Percentiles rank a stretch among this genome's conserved stretches.
phyloP scores from a whole-genome alignment of 2,113 vertebrate genomes.

The Aldabrachelys gigantea region DNA sequence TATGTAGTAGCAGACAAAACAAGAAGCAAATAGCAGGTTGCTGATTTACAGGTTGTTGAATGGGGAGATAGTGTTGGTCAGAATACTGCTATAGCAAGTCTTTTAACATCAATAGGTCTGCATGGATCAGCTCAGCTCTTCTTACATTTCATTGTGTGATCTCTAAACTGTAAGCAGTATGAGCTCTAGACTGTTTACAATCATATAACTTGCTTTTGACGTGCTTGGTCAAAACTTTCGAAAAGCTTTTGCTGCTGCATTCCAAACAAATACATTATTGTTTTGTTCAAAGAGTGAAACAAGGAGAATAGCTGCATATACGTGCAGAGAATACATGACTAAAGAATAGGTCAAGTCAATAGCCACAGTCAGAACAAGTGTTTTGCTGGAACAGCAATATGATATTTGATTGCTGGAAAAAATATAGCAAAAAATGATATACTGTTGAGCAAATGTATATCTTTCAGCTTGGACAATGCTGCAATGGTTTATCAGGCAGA shows the following conservation, averaged over 20 bases:
- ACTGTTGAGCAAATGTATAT: background rate
- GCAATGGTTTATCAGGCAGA: background rate
- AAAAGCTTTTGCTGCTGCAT: background rate
- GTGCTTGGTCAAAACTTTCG: background rate
- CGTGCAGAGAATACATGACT: background rate
- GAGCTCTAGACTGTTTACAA: slow-evolving; percentile 21
- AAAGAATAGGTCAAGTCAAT: background rate
- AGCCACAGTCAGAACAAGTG: background rate
- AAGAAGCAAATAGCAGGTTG: slow-evolving; percentile 26
- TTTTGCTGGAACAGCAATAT: background rate
- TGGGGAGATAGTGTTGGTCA: background rate
- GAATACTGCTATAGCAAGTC: background rate
- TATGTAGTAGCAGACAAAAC: background rate
- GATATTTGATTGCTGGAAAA: slow-evolving; percentile 34
- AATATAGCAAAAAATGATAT: slow-evolving; percentile 12
- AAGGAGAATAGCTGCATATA: background rate
- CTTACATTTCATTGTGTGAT: background rate
- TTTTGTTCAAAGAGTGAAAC: background rate
- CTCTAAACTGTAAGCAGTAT: background rate
- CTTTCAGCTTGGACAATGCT: slow-evolving; percentile 21
- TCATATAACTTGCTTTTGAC: background rate
- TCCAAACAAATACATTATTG: slow-evolving; percentile 27
- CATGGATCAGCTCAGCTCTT: slow-evolving; percentile 19
- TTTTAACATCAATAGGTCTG: background rate
- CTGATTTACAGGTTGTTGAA: slow-evolving; percentile 60